Conservation (phyloP, 1,140 invertebrate genomes). For the Brachionus sp. region DNA sequence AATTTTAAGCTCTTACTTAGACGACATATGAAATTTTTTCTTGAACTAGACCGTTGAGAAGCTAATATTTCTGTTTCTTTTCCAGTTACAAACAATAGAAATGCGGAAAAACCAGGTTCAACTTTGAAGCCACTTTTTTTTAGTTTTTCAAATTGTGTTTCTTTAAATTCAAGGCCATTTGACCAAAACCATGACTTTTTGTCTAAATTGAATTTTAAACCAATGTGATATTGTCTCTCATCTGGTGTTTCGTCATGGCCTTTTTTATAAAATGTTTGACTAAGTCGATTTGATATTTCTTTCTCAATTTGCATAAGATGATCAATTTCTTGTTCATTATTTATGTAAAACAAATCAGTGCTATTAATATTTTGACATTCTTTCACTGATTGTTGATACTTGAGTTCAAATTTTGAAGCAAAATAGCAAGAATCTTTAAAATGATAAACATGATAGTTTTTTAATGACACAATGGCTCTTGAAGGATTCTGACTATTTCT, state of each 20-base stretch:
- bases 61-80: not conserved
- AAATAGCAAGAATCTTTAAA: slow-evolving; percentile 8
- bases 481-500: not conserved
- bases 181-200: not conserved
- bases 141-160: not conserved
- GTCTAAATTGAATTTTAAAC: not conserved
- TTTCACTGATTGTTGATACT: not conserved
- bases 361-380: not conserved
- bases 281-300: not conserved
- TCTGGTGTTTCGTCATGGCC: not conserved
- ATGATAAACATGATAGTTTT: not conserved
- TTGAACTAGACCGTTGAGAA: not conserved
- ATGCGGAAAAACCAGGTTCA: not conserved
- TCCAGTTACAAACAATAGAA: not conserved
- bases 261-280: not conserved
- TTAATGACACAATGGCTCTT: not conserved
- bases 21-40: slow-evolving; percentile 15
- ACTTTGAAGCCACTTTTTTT: not conserved
- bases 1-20: not conserved
- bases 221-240: not conserved
- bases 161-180: not conserved
- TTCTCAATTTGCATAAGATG: not conserved
- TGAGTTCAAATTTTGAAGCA: not conserved
- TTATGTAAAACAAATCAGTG: not conserved
- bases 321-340: not conserved